Conservation (phyloP, 1,140 invertebrate species). For the Leptinotarsa defecta region DNA sequence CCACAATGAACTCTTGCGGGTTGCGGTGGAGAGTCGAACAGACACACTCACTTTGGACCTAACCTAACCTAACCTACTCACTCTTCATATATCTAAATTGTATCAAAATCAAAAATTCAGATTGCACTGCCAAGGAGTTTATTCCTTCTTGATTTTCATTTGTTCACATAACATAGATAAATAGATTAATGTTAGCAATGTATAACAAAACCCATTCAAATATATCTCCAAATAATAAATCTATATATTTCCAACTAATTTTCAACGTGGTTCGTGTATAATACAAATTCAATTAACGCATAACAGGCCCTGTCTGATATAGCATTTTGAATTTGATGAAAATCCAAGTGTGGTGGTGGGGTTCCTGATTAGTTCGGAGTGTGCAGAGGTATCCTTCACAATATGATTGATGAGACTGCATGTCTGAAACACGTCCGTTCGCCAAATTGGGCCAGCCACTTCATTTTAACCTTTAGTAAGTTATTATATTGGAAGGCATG, state of each 20-base stretch:
- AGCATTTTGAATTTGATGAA: constrained; percentile 13
- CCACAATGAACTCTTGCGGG: too few relatives aligned
- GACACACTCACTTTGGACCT: too few relatives aligned
- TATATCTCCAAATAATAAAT: neutral
- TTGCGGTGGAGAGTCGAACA: too few relatives aligned
- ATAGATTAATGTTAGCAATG: too few relatives aligned
- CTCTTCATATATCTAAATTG: too few relatives aligned
- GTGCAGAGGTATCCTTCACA: constrained; percentile 42
- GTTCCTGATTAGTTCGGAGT: constrained; percentile 38
- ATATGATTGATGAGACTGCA: constrained; percentile 46
- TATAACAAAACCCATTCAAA: too few relatives aligned
- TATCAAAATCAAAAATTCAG: too few relatives aligned
- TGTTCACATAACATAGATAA: too few relatives aligned
- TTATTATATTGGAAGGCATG: constrained; percentile 39
- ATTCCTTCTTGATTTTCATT: too few relatives aligned
- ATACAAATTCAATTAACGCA: constrained; percentile 18
- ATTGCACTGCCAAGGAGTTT: too few relatives aligned
- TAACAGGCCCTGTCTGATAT: constrained; percentile 10
- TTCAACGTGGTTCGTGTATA: neutral
- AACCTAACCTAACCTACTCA: too few relatives aligned
- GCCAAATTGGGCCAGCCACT: constrained; percentile 42
- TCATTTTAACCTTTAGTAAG: constrained; percentile 51
- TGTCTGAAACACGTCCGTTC: constrained; percentile 43
- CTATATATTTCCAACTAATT: neutral
- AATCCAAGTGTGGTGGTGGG: constrained; percentile 11